Evolutionary conservation across 2,113 vertebrate species (phyloP).

Genomic region (Recurvirostra avosetta): DNA sequence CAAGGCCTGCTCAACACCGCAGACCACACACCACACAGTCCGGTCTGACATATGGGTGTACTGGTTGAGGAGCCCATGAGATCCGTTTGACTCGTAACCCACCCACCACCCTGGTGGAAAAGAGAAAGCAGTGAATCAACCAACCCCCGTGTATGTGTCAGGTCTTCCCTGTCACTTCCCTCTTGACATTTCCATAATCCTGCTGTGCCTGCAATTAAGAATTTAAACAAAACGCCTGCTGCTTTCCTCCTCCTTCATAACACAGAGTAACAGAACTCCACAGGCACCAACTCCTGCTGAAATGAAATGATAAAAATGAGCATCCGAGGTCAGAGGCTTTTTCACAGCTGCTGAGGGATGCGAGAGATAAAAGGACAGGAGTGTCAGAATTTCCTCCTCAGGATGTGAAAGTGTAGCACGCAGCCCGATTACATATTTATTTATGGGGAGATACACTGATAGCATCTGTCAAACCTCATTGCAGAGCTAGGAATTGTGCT

Average conservation of each 20-base stretch:
- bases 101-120: background rate
- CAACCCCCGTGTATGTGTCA: background rate
- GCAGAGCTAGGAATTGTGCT: background rate
- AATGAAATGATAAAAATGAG: background rate
- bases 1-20: background rate
- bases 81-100: background rate
- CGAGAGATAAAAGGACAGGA: conserved; percentile 32
- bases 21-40: background rate
- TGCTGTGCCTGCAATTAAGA: conserved; percentile 59
- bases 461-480: conserved; percentile 15
- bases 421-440: background rate
- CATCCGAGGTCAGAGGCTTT: conserved; percentile 21
- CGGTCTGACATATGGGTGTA: no score
- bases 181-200: conserved; percentile 64
- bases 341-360: conserved; percentile 35
- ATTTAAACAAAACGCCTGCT: conserved; percentile 55
- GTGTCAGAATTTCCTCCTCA: conserved; percentile 35
- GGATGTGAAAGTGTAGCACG: conserved; percentile 8
- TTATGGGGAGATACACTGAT: conserved; percentile 33
- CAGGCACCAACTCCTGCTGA: conserved; percentile 16
- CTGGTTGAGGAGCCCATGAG: background rate
- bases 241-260: conserved; percentile 41
- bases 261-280: background rate
- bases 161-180: conserved; percentile 47
- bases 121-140: background rate